Conservation (phyloP, 2,797 vertebrate genomes). For the Danio albolineatus region DNA sequence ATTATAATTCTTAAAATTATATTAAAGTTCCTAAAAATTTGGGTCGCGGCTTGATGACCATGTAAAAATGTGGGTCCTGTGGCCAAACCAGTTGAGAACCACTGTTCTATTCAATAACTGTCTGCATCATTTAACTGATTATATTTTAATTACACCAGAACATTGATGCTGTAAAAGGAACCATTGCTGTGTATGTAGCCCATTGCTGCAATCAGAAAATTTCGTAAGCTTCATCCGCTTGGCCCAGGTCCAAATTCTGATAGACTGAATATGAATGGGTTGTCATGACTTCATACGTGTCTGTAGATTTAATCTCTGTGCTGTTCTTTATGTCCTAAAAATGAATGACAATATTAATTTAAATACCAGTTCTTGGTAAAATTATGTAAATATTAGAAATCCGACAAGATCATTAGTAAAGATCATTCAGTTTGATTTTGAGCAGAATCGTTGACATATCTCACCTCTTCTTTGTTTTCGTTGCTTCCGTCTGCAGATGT, state of each 20-base stretch:
- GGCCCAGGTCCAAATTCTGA: neutral
- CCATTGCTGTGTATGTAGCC: too few relatives aligned
- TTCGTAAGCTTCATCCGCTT: neutral
- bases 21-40: too few relatives aligned
- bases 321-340: neutral
- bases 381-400: neutral
- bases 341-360: neutral
- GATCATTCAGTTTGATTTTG: neutral
- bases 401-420: neutral
- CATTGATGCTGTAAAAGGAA: too few relatives aligned
- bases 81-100: too few relatives aligned
- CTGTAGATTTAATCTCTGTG: neutral
- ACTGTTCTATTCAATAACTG: too few relatives aligned
- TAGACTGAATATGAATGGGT: neutral
- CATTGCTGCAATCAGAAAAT: conserved; percentile 1
- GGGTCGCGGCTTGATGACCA: too few relatives aligned
- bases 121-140: too few relatives aligned
- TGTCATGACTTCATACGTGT: neutral
- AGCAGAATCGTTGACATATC: neutral
- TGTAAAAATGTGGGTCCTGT: too few relatives aligned
- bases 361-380: neutral
- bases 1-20: too few relatives aligned
- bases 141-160: too few relatives aligned
- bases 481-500: neutral
- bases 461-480: neutral